Conservation (phyloP, 2,888 invertebrate genomes). For the Drosophila kuntzei region DNA sequence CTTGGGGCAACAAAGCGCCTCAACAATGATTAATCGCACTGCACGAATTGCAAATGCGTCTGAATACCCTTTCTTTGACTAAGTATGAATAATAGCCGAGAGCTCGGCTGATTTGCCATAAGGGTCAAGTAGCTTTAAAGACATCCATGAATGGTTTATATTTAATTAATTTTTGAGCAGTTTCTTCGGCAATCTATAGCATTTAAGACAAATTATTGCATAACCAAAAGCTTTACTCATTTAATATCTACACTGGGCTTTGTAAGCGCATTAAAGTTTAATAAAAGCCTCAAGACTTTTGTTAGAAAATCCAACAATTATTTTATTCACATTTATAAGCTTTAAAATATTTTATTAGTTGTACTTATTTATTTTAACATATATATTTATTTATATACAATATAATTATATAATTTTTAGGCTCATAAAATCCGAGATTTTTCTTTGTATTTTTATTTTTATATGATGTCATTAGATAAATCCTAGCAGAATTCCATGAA, state of each 20-base stretch:
- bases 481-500: neutral
- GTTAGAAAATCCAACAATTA: no score
- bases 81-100: slow-evolving; percentile 27
- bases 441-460: no score
- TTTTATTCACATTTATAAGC: no score
- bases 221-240: neutral
- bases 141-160: slow-evolving; percentile 1
- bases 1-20: slow-evolving; percentile 34
- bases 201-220: neutral
- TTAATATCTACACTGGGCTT: no score
- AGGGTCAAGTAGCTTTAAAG: slow-evolving; percentile 9
- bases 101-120: slow-evolving; percentile 14
- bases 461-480: no score
- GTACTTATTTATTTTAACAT: no score
- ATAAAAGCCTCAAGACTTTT: neutral
- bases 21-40: slow-evolving; percentile 74
- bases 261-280: slow-evolving; percentile 4
- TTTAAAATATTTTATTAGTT: no score
- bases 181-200: slow-evolving; percentile 4
- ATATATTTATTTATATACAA: no score
- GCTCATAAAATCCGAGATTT: no score
- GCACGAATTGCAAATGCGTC: slow-evolving; percentile 54
- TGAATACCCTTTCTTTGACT: slow-evolving; percentile 58
- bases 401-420: no score
- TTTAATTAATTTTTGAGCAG: neutral